Conservation (phyloP, 2,113 vertebrate genomes). For the Mesoclemmys tuberculata region DNA sequence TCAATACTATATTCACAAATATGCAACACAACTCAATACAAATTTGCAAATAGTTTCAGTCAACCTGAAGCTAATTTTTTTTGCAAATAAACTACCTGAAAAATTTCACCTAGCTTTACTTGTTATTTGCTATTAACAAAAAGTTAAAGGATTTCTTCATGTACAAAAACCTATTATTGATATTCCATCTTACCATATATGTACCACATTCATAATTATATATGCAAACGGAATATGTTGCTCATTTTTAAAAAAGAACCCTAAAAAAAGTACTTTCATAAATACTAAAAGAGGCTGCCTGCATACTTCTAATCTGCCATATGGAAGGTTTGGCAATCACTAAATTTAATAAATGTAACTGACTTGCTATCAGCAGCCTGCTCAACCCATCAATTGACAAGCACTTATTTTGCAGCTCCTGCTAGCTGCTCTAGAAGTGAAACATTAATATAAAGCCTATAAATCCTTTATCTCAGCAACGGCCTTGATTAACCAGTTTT, state of each 20-base stretch:
- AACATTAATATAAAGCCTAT: not conserved
- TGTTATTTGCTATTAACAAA: not conserved
- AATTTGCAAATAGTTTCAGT: not conserved
- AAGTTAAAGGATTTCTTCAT: not conserved
- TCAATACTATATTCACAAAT: not conserved
- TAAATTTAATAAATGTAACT: not conserved
- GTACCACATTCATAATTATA: not conserved
- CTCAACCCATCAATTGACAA: not conserved
- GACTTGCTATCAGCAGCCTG: not conserved
- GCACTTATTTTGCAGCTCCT: not conserved
- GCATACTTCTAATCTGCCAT: not conserved
- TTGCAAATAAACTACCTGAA: not conserved
- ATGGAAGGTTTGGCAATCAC: not conserved
- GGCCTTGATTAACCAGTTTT: not conserved
- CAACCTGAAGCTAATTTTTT: not conserved
- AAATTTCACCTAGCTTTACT: not conserved
- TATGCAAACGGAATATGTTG: not conserved
- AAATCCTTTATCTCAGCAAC: not conserved
- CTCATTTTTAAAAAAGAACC: not conserved
- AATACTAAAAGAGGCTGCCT: not conserved
- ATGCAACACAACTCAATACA: no score
- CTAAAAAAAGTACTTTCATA: not conserved
- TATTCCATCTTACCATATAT: not conserved
- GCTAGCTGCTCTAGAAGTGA: not conserved
- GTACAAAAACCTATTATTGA: rapidly evolving